phyloP scores from a whole-genome alignment of 1,140 invertebrate genomes.

The Carposina sasakii region DNA sequence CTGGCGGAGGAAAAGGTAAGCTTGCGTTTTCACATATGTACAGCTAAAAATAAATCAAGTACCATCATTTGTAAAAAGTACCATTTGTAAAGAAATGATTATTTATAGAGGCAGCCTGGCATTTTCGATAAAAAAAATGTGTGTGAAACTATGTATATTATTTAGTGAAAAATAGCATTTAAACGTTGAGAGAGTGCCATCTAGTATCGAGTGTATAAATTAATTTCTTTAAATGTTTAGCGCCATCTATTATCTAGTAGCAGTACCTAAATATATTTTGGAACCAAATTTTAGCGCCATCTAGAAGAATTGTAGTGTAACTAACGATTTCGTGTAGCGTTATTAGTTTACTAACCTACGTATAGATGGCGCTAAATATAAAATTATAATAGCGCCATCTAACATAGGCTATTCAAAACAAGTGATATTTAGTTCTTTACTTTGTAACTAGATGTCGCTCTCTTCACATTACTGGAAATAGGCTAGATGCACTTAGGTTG shows the following conservation, averaged over 20 bases:
- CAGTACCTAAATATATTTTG: slow-evolving; percentile 10
- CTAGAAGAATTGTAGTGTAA: not conserved
- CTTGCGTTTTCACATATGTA: slow-evolving; percentile 18
- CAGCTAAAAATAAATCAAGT: no score
- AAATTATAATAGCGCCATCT: no score
- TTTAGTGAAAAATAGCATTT: no score
- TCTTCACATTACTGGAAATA: not conserved
- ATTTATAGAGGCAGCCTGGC: no score
- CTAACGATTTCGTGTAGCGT: not conserved
- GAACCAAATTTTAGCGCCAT: not conserved
- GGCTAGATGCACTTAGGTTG: slow-evolving; percentile 17
- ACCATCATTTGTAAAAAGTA: no score
- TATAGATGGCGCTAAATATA: slow-evolving; percentile 33
- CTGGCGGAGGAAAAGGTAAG: slow-evolving; percentile 70
- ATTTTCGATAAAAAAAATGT: no score
- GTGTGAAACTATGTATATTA: no score
- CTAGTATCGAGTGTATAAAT: no score
- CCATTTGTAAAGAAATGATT: no score
- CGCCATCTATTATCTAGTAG: slow-evolving; percentile 35
- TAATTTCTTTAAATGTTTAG: no score
- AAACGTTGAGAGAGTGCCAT: no score
- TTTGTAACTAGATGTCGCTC: slow-evolving; percentile 13
- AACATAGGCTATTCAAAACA: no score
- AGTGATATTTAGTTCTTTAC: slow-evolving; percentile 12
- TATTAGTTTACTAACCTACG: not conserved